Evolutionary conservation across 2,888 invertebrate species (phyloP).

Genomic region (Empis livida): DNA sequence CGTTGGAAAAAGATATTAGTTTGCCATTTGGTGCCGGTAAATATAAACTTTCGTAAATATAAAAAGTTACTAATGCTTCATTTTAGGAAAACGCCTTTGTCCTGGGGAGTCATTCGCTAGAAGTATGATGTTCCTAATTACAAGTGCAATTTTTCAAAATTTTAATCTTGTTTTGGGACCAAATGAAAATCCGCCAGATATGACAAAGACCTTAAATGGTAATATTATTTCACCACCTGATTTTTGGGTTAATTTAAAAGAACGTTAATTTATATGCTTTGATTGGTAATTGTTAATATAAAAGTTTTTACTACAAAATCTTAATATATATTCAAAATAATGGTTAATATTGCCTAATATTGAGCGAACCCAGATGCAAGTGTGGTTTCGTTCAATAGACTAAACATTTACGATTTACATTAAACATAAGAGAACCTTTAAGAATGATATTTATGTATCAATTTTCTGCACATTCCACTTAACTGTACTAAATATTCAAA

Average conservation of each 20-base stretch:
- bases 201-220: slow-evolving; percentile 35
- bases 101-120: slow-evolving; percentile 59
- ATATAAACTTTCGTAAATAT: slow-evolving; percentile 3
- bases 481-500: too few species aligned
- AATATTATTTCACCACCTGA: slow-evolving; percentile 44
- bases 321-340: too few species aligned
- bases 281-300: too few species aligned
- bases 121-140: slow-evolving; percentile 48
- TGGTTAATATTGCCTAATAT: too few species aligned
- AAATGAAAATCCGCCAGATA: slow-evolving; percentile 36
- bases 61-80: slow-evolving; percentile 2
- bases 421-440: too few species aligned
- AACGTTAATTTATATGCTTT: background rate
- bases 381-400: too few species aligned
- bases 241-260: slow-evolving; percentile 42
- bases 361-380: too few species aligned
- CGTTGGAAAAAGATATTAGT: slow-evolving; percentile 43
- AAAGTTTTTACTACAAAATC: too few species aligned
- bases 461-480: too few species aligned
- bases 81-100: slow-evolving; percentile 50
- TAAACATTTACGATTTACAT: too few species aligned
- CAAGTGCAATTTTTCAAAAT: slow-evolving; percentile 48
- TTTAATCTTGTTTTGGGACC: slow-evolving; percentile 44
- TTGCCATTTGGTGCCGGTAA: slow-evolving; percentile 55
- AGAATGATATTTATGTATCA: too few species aligned